A percentile compares a stretch with the other conserved stretches of the same genome.
phyloP scores from a whole-genome alignment of 2,888 invertebrate species.

The Serrognathus titanus region DNA sequence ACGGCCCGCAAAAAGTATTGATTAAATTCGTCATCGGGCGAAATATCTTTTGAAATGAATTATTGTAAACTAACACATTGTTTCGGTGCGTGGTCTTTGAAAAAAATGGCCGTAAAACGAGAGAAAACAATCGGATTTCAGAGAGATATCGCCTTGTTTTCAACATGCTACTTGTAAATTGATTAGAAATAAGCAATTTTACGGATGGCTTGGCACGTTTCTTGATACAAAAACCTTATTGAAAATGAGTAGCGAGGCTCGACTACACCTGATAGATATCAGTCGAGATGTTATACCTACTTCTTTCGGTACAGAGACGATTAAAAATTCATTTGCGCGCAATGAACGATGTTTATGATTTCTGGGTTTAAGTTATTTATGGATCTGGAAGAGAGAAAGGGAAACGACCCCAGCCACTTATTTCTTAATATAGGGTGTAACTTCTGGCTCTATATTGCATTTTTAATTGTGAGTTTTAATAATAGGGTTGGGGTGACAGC shows the following conservation, averaged over 20 bases:
- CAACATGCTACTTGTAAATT: conserved; percentile 29
- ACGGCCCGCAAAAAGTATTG: too few relatives aligned
- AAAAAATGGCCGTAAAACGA: background rate
- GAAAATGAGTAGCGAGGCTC: conserved; percentile 15
- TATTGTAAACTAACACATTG: too few relatives aligned
- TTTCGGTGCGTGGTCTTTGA: too few relatives aligned
- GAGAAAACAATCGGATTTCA: conserved; percentile 18
- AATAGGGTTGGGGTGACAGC: background rate
- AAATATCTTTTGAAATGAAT: too few relatives aligned
- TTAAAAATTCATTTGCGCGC: background rate
- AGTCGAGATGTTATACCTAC: background rate
- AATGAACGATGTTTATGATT: too few relatives aligned
- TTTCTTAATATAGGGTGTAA: conserved; percentile 1
- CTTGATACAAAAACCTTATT: conserved; percentile 14
- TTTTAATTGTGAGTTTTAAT: background rate
- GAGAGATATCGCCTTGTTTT: conserved; percentile 18
- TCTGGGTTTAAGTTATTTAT: too few relatives aligned
- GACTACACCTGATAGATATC: conserved; percentile 11
- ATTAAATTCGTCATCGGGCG: too few relatives aligned
- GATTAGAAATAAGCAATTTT: conserved; percentile 41
- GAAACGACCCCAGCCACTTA: background rate
- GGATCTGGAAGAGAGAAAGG: background rate
- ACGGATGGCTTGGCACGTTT: conserved; percentile 33
- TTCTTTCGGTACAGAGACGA: background rate
- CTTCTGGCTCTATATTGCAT: background rate